phyloP scores from a whole-genome alignment of 2,888 invertebrate genomes.

The Macrostomum cliftonense region DNA sequence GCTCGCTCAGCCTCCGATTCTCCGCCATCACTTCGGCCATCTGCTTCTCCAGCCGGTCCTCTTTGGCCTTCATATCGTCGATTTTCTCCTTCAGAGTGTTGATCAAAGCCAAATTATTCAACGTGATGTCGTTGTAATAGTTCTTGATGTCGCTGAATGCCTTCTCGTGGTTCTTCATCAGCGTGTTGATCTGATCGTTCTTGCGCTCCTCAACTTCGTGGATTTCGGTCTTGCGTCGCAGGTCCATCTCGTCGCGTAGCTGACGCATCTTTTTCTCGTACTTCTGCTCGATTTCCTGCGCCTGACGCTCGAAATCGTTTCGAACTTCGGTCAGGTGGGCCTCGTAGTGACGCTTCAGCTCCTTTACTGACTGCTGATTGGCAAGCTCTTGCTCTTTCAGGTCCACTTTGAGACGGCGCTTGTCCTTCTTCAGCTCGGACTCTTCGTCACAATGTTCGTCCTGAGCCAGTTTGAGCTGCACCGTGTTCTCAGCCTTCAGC shows the following conservation, averaged over 20 bases:
- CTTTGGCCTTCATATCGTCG: conserved; percentile 43
- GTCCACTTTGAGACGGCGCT: conserved; percentile 48
- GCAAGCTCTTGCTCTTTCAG: conserved; percentile 52
- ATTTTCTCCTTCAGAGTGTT: conserved; percentile 55
- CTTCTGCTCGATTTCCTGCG: conserved; percentile 50
- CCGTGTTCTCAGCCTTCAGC: conserved; percentile 52
- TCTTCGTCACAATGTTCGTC: conserved; percentile 62
- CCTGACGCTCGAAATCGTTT: conserved; percentile 49
- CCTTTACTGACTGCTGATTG: conserved; percentile 53
- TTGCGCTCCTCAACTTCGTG: conserved; percentile 71
- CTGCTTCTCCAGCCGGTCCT: conserved; percentile 56
- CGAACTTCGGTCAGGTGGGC: conserved; percentile 45
- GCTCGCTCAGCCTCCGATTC: conserved; percentile 53
- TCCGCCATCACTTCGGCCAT: conserved; percentile 51
- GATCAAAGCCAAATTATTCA: conserved; percentile 74
- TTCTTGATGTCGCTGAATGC: conserved; percentile 73
- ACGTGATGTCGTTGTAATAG: conserved; percentile 80
- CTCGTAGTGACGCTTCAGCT: conserved; percentile 49
- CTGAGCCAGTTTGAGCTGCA: conserved; percentile 55
- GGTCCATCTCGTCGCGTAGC: conserved; percentile 55
- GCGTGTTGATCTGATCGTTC: conserved; percentile 60
- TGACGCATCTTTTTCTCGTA: conserved; percentile 56
- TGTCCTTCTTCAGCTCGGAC: conserved; percentile 54
- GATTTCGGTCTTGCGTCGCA: conserved; percentile 37
- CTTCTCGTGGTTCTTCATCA: conserved; percentile 60